Base-by-base conservation (phyloP, 2,888 invertebrate genomes). In the Agrochola lota region DNA sequence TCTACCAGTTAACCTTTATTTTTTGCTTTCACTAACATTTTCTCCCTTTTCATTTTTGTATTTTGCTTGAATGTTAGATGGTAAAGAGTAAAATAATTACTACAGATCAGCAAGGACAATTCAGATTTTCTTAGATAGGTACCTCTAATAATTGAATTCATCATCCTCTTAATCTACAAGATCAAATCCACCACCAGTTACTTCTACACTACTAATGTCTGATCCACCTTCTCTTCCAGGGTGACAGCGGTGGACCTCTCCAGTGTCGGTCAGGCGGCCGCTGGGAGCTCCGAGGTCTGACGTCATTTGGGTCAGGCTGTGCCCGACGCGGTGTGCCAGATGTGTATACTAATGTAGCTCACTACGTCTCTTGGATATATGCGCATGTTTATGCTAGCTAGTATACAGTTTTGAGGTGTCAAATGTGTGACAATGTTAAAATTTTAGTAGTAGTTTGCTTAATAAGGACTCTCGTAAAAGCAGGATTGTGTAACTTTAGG, bases 301-400 rank as follows among this genome's bases (percentile, higher is more conserved):
- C 99, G 0, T 99, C 99, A 0, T 99, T 99, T 91, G 99, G 99
- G 0, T 99, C 99, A 0, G 99, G 99, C 63, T 99, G 99, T 93
- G 99, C 99, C 0, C 97, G 98, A 80, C 98, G 98, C 35, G 99
- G 99, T 0, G 99, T 98, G 81, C 99, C 99, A 0, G 99, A 99
- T 90, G 99, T 99, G 2, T 99, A 99, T 92, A 98, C 99, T 0
- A 97, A 98, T 90, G 97, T 99, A 15, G 98, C 98, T 0, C 98
- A 98, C 92, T 99, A 99, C 91, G 97, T 98, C 69, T 97, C 98
- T 46, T 99, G 99, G 99, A 99, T 99, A 59, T 95, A 96, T 71
- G 92, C 94, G 0, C 96, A 96, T 84, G 90, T 96, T 11, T 95
- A 96, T 67, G 93, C 96, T 43, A 94, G 92, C 77, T 95, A 94